These are phyloP conservation scores for Bergia sp. DNA, from an alignment of 92 coral and sea anemone species.

Conservation along the genomic window DNA sequence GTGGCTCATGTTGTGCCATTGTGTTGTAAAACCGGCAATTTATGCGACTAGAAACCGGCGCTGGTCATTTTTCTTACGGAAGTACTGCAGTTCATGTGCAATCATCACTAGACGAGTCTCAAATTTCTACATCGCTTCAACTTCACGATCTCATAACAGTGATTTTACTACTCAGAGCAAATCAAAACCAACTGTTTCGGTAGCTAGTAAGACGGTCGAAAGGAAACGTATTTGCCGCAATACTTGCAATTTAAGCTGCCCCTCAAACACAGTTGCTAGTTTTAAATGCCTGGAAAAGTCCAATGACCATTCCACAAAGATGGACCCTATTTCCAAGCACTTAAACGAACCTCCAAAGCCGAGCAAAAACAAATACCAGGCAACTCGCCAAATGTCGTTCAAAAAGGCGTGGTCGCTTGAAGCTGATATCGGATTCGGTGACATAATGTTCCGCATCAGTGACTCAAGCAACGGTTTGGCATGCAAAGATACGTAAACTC, in stretches of 20 bases:
- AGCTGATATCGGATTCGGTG: slow-evolving; percentile 10
- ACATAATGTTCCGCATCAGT: slow-evolving; percentile 3
- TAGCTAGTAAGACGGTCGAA: not conserved
- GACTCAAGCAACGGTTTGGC: not conserved
- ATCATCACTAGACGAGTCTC: no score
- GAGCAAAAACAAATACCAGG: not conserved
- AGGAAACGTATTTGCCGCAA: not conserved
- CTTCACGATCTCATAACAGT: not conserved
- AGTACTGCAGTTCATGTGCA: not conserved
- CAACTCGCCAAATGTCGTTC: not conserved
- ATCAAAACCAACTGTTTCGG: not conserved
- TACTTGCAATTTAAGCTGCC: not conserved
- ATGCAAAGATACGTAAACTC: no score
- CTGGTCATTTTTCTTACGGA: not conserved
- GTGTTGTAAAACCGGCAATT: slow-evolving; percentile 73
- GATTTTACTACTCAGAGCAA: not conserved
- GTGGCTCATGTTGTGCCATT: slow-evolving; percentile 91
- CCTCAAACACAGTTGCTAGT: not conserved
- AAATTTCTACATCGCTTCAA: no score
- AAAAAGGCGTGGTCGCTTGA: slow-evolving; percentile 30
- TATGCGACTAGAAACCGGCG: slow-evolving; percentile 51
- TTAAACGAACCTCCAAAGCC: not conserved
- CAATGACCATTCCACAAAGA: not conserved
- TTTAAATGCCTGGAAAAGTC: no score
- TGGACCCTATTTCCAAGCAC: not conserved